Evolutionary conservation across 2,113 vertebrate genomes (phyloP), one percentile per base, ranked within the genome.

Genomic region (Siniperca chuatsi): DNA sequence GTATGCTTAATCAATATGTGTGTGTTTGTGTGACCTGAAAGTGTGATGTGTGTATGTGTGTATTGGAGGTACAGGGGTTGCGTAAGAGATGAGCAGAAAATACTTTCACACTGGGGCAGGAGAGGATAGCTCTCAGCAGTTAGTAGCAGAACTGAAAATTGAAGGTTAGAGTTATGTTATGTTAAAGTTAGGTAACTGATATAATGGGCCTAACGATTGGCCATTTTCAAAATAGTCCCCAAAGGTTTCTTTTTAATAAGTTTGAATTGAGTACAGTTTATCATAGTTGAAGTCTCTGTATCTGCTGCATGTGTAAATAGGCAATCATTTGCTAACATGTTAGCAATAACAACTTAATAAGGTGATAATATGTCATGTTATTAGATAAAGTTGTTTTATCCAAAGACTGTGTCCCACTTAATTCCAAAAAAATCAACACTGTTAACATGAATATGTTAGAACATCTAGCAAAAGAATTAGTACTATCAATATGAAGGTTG

Each of bases 71-170:
- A 12, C 67, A 66, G 70, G 68, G 69, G 61, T 70, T 83, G 48
- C 82, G 74, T 86, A 35, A 76, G 40, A 67, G 72, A 76, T 21
- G 29, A 60, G 42, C 40, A 71, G 42, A 87, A 55, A 69, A 48
- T 52, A 80, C 86, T 33, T 75, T 87, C 65, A 65, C 58, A 46
- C 7, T 15, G 23, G 21, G 2, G 23, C 37, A 83, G 65, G 54
- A 61, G 66, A 70, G 37, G 21, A 68, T 23, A 62, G 60, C 35
- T 42, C 42, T 42, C 42, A 42, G 42, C 2, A 42, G 42, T 42
- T 42, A 42, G 42, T 42, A 42, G 42, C 2, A 42, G 8, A 8
- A 42, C 40, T 42, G 40, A 42, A 42, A 42, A 42, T 42, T 42
- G 40, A 42, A 37, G 35, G 35, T 37, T 37, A 4, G 35, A 37